Evolutionary conservation across 2,888 invertebrate species (phyloP), one percentile per base, ranked within the genome.

Genomic region (Schizaphis graminum): DNA sequence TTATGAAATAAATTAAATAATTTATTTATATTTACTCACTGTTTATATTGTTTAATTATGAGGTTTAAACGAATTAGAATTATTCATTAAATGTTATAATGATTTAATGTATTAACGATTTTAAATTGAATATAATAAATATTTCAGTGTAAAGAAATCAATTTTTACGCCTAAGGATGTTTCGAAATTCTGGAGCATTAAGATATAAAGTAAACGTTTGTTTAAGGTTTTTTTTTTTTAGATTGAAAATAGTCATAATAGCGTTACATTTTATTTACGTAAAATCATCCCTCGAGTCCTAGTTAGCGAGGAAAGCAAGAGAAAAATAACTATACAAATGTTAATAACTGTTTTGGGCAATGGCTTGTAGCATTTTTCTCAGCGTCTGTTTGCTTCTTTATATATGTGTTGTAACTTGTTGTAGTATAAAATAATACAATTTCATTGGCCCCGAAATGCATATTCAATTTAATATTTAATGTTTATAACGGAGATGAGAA

Each of bases 311-410:
- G 10, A 49, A 92, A 67, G 26, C 41, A 67, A 67, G 53, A 21
- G 3, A 88, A 87, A 88, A 88, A 88, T 92, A 86, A 92, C 92
- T 92, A 28, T 47, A 49, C 26, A 61, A 87, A 92, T 92, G 87
- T 88, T 92, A 87, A 67, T 88, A 88, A 92, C 87, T 67, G 61
- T 88, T 67, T 92, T 21, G 49, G 87, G 35, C 44, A 57, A 61
- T n/a, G 47, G 87, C 87, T 91, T n/a, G n/a, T 56, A 57, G 56
- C 44, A 44, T 85, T 85, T 92, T 57, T 49, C 57, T 35, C 35
- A 77, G 67, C 87, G 87, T 92, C 92, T 92, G 67, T 87, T 92
- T 67, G 41, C 56, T 87, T 87, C 49, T 49, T 49, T 44, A 28
- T 77, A n/a, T 26, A 41, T 47, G 16, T 28, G 61, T 53, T 21